Evolutionary conservation across 2,113 vertebrate species (phyloP).

Genomic region (Rhagologus leucostigma): DNA sequence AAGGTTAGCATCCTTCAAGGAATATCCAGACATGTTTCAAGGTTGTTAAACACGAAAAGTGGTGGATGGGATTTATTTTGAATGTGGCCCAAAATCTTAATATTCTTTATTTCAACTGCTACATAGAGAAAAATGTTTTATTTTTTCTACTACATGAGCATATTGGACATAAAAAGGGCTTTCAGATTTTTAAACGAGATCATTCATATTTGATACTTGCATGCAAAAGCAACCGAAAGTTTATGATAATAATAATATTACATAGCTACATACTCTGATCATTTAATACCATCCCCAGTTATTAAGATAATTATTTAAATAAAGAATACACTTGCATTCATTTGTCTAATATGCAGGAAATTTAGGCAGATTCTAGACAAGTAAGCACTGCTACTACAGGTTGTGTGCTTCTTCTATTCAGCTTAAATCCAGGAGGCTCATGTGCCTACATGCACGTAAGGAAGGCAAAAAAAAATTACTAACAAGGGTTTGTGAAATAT

Average conservation of each 20-base stretch:
- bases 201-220: background rate
- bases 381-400: background rate
- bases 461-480: background rate
- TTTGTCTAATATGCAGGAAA: background rate
- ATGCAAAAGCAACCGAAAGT: background rate
- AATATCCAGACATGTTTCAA: background rate
- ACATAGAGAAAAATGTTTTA: background rate
- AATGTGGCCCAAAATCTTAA: background rate
- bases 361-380: background rate
- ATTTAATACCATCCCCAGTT: background rate
- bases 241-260: background rate
- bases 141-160: background rate
- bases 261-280: background rate
- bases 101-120: background rate
- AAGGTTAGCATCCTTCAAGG: background rate
- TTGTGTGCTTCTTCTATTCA: background rate
- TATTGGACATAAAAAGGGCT: background rate
- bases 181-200: background rate
- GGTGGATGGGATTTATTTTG: background rate
- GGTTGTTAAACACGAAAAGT: background rate
- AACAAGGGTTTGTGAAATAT: background rate
- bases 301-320: background rate
- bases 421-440: background rate
- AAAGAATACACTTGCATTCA: background rate
- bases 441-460: fast-evolving